These are phyloP conservation scores for Campopleginae sp. DNA, from an alignment of 2,888 invertebrate genomes.

Conservation along the genomic window DNA sequence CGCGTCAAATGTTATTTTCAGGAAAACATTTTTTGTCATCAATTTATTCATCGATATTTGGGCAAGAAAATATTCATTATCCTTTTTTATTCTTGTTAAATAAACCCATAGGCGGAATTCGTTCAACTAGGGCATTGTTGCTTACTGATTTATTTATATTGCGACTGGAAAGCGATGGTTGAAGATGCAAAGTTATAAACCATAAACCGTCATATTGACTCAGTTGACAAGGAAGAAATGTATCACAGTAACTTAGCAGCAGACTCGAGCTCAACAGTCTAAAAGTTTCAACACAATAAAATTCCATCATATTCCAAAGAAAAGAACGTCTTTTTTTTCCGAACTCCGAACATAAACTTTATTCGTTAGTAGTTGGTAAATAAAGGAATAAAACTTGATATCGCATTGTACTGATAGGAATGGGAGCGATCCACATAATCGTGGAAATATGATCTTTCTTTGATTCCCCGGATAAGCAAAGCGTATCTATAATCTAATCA, in stretches of 20 bases:
- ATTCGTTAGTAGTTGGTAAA: background rate
- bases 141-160: background rate
- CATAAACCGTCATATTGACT: background rate
- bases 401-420: background rate
- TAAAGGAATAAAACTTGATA: background rate
- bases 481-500: background rate
- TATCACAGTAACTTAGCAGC: background rate
- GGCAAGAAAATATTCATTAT: background rate
- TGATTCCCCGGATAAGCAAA: background rate
- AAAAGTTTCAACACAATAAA: background rate
- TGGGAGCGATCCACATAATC: background rate
- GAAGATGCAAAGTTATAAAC: background rate
- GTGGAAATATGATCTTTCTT: background rate
- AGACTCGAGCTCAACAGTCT: background rate
- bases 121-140: background rate
- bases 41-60: background rate
- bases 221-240: background rate
- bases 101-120: background rate
- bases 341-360: background rate
- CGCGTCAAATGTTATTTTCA: background rate
- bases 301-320: background rate
- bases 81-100: background rate
- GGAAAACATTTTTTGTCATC: background rate
- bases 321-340: background rate
- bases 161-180: background rate